phyloP scores from a whole-genome alignment of 2,888 invertebrate genomes.

The Hyles lineata region DNA sequence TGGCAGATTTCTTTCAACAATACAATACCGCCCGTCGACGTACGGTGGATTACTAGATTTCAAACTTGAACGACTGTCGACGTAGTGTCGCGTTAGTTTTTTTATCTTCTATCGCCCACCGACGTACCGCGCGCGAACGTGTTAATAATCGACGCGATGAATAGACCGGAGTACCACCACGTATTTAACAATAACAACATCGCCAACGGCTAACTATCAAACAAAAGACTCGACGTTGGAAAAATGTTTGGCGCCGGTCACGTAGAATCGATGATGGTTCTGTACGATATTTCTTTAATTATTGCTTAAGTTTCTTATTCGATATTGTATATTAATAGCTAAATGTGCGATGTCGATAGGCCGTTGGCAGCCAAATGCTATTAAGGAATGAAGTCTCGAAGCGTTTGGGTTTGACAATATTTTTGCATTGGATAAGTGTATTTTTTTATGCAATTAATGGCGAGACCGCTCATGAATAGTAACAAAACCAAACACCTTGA shows the following conservation, averaged over 20 bases:
- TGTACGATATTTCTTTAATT: neutral
- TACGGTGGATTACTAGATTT: too few relatives aligned
- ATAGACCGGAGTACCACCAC: neutral
- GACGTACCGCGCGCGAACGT: too few relatives aligned
- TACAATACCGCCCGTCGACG: too few relatives aligned
- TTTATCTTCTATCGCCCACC: too few relatives aligned
- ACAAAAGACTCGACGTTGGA: conserved; percentile 6
- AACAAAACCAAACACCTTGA: too few relatives aligned
- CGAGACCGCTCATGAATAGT: too few relatives aligned
- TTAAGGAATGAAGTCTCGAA: conserved; percentile 8
- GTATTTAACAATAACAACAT: conserved; percentile 12
- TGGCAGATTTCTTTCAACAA: too few relatives aligned
- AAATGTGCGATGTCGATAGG: neutral
- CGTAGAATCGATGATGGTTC: neutral
- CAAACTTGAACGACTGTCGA: too few relatives aligned
- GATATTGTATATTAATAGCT: conserved; percentile 9
- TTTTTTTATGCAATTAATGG: too few relatives aligned
- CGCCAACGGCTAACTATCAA: neutral
- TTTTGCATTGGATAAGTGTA: too few relatives aligned
- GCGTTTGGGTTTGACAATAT: neutral
- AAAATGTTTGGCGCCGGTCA: neutral
- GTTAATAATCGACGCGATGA: neutral
- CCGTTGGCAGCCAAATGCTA: neutral
- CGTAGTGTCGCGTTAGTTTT: too few relatives aligned
- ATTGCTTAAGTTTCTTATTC: neutral